Conservation (phyloP, 2,888 invertebrate genomes). For the Sminthurinus aureus region DNA sequence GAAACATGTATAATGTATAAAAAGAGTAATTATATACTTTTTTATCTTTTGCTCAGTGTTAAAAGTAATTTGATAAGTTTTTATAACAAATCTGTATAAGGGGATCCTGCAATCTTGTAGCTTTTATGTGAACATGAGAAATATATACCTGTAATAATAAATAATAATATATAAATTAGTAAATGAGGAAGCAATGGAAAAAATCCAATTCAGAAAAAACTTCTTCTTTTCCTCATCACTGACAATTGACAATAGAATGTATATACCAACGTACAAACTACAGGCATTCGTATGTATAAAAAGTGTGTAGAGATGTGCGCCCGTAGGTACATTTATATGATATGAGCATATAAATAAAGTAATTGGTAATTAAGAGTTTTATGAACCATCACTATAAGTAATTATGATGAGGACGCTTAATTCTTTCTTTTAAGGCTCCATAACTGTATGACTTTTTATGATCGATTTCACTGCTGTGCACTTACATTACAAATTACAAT, state of each 20-base stretch:
- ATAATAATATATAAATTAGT: neutral
- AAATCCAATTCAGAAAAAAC: neutral
- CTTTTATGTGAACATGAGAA: neutral
- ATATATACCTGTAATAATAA: neutral
- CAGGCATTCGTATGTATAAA: too few relatives aligned
- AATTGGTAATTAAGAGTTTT: conserved; percentile 46
- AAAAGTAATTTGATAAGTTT: too few relatives aligned
- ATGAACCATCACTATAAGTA: conserved; percentile 43
- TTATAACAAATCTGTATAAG: too few relatives aligned
- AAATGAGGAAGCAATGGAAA: neutral
- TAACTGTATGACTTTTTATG: conserved; percentile 23
- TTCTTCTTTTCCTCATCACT: neutral
- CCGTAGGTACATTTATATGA: neutral
- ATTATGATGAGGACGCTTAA: conserved; percentile 36
- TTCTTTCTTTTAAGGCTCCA: conserved; percentile 23
- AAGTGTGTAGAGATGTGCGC: too few relatives aligned
- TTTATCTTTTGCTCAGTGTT: too few relatives aligned
- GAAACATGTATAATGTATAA: too few relatives aligned
- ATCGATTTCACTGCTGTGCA: neutral
- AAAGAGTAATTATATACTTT: too few relatives aligned
- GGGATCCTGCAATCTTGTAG: neutral
- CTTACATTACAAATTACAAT: neutral
- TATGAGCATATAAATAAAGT: conserved; percentile 16
- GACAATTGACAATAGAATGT: neutral
- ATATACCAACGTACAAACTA: neutral